Conservation (phyloP, 2,888 invertebrate genomes). For the Lycaena phlaeas region DNA sequence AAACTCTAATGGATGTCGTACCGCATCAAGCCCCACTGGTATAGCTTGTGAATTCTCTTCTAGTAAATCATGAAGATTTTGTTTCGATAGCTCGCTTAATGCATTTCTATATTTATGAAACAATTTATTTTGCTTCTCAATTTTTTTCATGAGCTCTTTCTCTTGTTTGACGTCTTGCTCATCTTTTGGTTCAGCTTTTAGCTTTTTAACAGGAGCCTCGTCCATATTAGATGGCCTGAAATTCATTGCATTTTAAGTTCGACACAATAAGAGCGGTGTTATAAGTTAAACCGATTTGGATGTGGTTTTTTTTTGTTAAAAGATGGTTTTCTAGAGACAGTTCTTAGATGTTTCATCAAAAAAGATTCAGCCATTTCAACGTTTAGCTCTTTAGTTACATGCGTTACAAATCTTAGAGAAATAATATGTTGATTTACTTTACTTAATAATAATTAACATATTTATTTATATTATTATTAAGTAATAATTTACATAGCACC, state of each 20-base stretch:
- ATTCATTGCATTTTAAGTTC: neutral
- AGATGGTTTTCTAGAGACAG: no score
- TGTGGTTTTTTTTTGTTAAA: no score
- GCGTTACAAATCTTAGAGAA: no score
- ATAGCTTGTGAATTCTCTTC: conserved; percentile 81
- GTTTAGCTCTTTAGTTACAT: no score
- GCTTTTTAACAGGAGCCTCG: conserved; percentile 78
- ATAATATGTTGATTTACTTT: no score
- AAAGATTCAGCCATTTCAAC: no score
- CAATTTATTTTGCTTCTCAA: conserved; percentile 81
- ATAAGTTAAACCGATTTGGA: no score
- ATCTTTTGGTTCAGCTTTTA: conserved; percentile 76
- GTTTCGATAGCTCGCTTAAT: conserved; percentile 68
- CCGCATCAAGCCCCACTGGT: conserved; percentile 77
- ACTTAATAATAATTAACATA: no score
- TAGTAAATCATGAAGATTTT: conserved; percentile 76
- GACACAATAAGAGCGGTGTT: neutral
- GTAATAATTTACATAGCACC: no score
- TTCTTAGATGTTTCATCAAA: no score
- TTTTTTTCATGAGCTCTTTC: conserved; percentile 68
- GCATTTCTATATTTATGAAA: conserved; percentile 47
- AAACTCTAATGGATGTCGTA: no score
- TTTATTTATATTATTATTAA: no score
- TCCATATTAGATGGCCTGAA: conserved; percentile 47
- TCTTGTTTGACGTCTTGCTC: conserved; percentile 61